A percentile compares a stretch with the other conserved stretches of the same genome.
These are phyloP conservation scores for Lutraria lutraria DNA, from an alignment of 2,888 invertebrate species.

Conservation along the genomic window DNA sequence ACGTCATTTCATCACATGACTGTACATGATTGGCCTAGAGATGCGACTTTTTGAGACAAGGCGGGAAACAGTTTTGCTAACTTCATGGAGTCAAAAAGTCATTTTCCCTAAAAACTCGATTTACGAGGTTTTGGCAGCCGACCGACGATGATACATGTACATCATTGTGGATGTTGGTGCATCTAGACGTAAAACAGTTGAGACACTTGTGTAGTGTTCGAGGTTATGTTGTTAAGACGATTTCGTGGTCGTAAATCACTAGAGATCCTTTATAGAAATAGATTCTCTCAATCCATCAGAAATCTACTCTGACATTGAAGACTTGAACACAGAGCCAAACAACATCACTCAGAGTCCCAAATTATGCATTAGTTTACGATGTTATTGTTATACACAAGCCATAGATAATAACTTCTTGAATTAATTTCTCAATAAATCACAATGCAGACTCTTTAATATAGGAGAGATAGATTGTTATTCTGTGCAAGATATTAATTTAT, in stretches of 20 bases:
- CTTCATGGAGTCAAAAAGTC: no score
- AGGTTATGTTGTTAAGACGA: not conserved
- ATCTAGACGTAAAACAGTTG: not conserved
- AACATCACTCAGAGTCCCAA: not conserved
- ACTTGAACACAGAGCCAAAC: no score
- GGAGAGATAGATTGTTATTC: not conserved
- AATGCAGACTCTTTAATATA: not conserved
- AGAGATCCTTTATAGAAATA: not conserved
- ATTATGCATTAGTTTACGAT: not conserved
- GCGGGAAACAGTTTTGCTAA: no score
- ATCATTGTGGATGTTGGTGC: no score
- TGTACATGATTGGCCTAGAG: no score
- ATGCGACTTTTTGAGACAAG: no score
- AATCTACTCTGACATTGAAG: not conserved
- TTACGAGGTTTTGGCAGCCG: no score
- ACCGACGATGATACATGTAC: no score
- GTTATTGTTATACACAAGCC: not conserved
- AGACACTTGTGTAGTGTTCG: not conserved
- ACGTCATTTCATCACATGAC: no score
- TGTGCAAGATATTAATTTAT: not conserved
- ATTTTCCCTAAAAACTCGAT: no score
- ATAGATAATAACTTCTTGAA: not conserved
- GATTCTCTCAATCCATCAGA: not conserved
- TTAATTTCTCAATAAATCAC: not conserved
- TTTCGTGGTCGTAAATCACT: not conserved